A percentile compares a stretch with the other conserved stretches of the same genome.
Evolutionary conservation across 2,888 invertebrate genomes (phyloP).

Genomic region (Clusia tigrina): DNA sequence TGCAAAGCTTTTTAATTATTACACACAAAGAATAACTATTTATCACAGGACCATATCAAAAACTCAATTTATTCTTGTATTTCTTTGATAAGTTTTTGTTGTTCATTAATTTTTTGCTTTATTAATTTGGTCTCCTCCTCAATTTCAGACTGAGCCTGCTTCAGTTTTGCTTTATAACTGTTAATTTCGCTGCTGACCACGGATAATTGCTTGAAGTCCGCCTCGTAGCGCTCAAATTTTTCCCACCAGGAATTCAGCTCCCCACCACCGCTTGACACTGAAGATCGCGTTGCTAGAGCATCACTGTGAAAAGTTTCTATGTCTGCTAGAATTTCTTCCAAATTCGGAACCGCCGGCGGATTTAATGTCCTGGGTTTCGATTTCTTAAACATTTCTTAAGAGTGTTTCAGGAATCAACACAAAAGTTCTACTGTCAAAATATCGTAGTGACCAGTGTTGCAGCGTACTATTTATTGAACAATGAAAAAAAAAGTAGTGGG

Average conservation of each 20-base stretch:
- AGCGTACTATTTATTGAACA: too few species aligned
- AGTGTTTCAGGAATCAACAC: too few species aligned
- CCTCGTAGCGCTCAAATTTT: constrained; percentile 58
- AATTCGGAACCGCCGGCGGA: constrained; percentile 52
- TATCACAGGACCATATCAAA: too few species aligned
- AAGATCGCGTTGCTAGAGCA: constrained; percentile 18
- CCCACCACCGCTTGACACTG: constrained; percentile 31
- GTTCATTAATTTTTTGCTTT: constrained; percentile 49
- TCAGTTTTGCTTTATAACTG: constrained; percentile 48
- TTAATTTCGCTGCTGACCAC: constrained; percentile 49
- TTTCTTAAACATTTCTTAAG: too few species aligned
- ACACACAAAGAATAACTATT: too few species aligned
- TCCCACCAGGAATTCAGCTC: constrained; percentile 57
- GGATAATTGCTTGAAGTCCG: constrained; percentile 52
- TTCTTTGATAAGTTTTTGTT: constrained; percentile 33
- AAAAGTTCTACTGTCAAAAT: too few species aligned
- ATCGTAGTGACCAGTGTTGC: too few species aligned
- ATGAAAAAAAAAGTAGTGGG: too few species aligned
- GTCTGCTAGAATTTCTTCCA: constrained; percentile 56
- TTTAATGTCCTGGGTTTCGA: too few species aligned
- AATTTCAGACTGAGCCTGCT: constrained; percentile 48
- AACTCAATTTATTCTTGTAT: too few species aligned
- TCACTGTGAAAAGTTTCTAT: constrained; percentile 56
- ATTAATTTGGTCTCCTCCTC: constrained; percentile 50
- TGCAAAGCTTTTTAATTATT: too few species aligned